phyloP scores from a whole-genome alignment of 53 echinoderm and acorn worm genomes.

The Holothuria leucospilota region DNA sequence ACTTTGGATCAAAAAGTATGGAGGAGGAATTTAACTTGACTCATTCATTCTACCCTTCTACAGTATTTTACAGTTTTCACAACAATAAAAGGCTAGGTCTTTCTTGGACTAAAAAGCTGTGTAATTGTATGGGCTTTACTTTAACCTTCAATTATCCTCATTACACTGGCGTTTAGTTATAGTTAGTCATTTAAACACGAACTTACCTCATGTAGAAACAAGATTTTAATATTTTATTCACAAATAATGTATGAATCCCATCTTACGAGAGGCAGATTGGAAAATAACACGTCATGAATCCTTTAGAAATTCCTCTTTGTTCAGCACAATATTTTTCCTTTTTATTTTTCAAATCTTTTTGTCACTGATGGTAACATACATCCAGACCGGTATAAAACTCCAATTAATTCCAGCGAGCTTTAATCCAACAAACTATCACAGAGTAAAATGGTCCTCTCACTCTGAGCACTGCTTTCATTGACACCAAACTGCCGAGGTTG shows the following conservation, averaged over 20 bases:
- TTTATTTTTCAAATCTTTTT: neutral
- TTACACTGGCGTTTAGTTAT: too few relatives aligned
- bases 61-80: too few relatives aligned
- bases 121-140: too few relatives aligned
- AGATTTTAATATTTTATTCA: constrained; percentile 40
- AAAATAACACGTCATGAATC: neutral
- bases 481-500: constrained; percentile 38
- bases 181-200: neutral
- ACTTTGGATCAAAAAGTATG: too few relatives aligned
- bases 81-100: too few relatives aligned
- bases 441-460: constrained; percentile 32
- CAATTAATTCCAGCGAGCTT: constrained; percentile 19
- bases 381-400: constrained; percentile 26
- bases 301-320: constrained; percentile 20
- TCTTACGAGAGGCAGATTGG: neutral
- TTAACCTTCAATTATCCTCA: too few relatives aligned
- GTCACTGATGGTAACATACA: constrained; percentile 10
- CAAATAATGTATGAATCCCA: constrained; percentile 11
- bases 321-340: constrained; percentile 11
- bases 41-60: too few relatives aligned
- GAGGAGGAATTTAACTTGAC: too few relatives aligned
- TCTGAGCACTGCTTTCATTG: constrained; percentile 42
- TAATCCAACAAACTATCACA: constrained; percentile 37
- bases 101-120: too few relatives aligned
- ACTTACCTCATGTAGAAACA: constrained; percentile 41